phyloP scores from a whole-genome alignment of 1,140 invertebrate genomes.

The Caenorhabditis remanei region DNA sequence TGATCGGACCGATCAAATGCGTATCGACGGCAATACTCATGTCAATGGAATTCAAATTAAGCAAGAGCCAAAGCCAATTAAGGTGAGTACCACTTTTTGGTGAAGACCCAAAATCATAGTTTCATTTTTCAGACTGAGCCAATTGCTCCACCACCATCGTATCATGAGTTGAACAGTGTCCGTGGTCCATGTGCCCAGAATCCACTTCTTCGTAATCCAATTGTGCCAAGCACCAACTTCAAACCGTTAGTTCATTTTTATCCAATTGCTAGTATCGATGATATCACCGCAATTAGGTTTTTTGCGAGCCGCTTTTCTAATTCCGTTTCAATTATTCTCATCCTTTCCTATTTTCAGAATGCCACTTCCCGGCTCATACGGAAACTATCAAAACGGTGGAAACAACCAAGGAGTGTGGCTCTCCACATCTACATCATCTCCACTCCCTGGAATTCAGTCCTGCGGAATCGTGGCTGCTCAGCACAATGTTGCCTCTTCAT shows the following conservation, averaged over 20 bases:
- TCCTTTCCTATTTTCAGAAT: slow-evolving; percentile 5
- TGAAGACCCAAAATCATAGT: background rate
- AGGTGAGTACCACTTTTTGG: background rate
- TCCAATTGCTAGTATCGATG: slow-evolving; percentile 24
- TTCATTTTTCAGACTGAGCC: slow-evolving; percentile 66
- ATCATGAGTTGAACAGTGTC: slow-evolving; percentile 74
- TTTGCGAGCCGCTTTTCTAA: background rate
- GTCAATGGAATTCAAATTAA: slow-evolving; percentile 40
- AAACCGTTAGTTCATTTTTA: slow-evolving; percentile 47
- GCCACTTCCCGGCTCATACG: slow-evolving; percentile 31
- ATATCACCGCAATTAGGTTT: background rate
- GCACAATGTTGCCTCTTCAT: slow-evolving; percentile 48
- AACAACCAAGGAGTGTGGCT: background rate
- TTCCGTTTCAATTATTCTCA: background rate
- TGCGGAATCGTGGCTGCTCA: slow-evolving; percentile 50
- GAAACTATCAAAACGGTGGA: slow-evolving; percentile 23
- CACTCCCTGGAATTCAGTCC: slow-evolving; percentile 38
- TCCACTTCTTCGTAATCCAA: slow-evolving; percentile 70
- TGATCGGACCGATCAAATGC: slow-evolving; percentile 72
- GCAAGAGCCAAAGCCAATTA: slow-evolving; percentile 60
- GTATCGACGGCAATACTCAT: slow-evolving; percentile 45
- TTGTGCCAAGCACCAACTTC: slow-evolving; percentile 50
- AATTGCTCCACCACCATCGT: slow-evolving; percentile 69
- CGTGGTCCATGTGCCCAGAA: slow-evolving; percentile 70
- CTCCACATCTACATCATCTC: background rate